Evolutionary conservation across 2,888 invertebrate species (phyloP), one percentile per base, ranked within the genome.

Genomic region (Chrysotoxum bicinctum): DNA sequence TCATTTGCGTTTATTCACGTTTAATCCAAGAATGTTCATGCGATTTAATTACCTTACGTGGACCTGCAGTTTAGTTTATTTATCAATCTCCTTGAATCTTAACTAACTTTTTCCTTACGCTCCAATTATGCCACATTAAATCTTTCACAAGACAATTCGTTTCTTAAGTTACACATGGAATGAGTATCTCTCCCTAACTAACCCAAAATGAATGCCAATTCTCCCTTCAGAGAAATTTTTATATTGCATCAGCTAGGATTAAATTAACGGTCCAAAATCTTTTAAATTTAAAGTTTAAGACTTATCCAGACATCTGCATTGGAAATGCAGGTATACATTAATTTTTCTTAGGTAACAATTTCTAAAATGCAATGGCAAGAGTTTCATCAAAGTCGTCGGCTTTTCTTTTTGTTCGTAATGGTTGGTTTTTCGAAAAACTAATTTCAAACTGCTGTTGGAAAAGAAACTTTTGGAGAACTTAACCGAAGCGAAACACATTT

Each of bases 221-320:
- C 6, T 9, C 12, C 16, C 21, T 10, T 40, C 21, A 16, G 12
- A 40, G 21, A 62, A 79, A 56, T 79, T 58, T 16, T 73, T 58
- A 79, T 73, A 58, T 30, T 48, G 35, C 30, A 72, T 2, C 30
- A 6, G 23, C 50, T n/a, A n/a, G n/a, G 23, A 37, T n/a, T 48
- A 32, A 50, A 58, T 79, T 58, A 50, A 68, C 76, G 37, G 73
- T 79, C 66, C 78, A 58, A 64, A 73, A 79, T 73, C 72, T 66
- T 79, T 48, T 45, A 66, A 73, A 48, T 78, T 72, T 12, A 64
- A 16, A 26, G 48, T 26, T 45, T 14, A 73, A 73, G 73, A 58
- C 58, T 76, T 66, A 73, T 64, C n/a, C 45, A 68, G 76, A 56
- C 62, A 50, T 76, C 76, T 75, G 75, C 75, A 68, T 58, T 68